Conservation (phyloP, 2,888 invertebrate species). For the Camptogramma bilineatum region DNA sequence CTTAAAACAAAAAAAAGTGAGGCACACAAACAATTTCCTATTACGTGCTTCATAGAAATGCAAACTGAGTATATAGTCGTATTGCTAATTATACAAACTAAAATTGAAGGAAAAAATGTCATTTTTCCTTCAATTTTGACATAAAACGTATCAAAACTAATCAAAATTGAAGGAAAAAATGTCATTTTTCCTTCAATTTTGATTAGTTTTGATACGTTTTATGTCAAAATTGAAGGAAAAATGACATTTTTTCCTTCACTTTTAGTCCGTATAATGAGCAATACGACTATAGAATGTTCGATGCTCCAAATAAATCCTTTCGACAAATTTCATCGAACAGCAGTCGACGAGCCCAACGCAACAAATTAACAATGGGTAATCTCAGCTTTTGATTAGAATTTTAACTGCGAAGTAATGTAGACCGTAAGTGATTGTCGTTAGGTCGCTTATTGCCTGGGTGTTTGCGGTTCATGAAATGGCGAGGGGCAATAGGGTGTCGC, state of each 20-base stretch:
- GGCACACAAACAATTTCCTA: slow-evolving; percentile 30
- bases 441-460: slow-evolving; percentile 28
- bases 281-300: slow-evolving; percentile 8
- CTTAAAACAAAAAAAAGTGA: neutral
- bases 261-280: too few species aligned
- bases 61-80: slow-evolving; percentile 36
- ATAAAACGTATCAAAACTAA: too few species aligned
- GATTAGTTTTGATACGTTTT: too few species aligned
- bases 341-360: slow-evolving; percentile 29
- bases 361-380: slow-evolving; percentile 42
- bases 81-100: too few species aligned
- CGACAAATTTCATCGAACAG: slow-evolving; percentile 42
- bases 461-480: slow-evolving; percentile 17
- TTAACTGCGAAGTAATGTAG: slow-evolving; percentile 24
- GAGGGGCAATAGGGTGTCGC: slow-evolving; percentile 35
- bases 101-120: too few species aligned
- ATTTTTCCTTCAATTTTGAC: too few species aligned
- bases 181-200: too few species aligned
- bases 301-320: slow-evolving; percentile 39
- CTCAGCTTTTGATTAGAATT: slow-evolving; percentile 37
- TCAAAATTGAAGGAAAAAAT: too few species aligned
- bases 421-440: slow-evolving; percentile 24
- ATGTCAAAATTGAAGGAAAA: too few species aligned
- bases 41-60: slow-evolving; percentile 29
- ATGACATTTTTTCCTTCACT: too few species aligned